Evolutionary conservation across 2,888 invertebrate genomes (phyloP).

Genomic region (Apomyelois bistriatella): DNA sequence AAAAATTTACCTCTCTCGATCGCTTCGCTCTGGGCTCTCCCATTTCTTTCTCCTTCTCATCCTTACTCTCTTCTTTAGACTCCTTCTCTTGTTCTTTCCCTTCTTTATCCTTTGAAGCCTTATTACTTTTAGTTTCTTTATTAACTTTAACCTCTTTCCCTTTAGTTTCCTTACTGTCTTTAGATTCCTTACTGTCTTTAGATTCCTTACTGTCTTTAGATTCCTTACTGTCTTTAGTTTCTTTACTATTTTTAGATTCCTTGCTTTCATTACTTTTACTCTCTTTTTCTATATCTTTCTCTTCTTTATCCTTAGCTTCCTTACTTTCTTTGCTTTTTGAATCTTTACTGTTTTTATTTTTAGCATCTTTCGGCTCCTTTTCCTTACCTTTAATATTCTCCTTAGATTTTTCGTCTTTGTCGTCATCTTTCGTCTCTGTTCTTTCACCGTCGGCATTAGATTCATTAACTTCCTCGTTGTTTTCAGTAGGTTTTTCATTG

Average conservation of each 20-base stretch:
- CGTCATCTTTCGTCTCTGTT: neutral
- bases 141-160: constrained; percentile 17
- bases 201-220: constrained; percentile 20
- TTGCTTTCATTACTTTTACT: constrained; percentile 14
- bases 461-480: neutral
- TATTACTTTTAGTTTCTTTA: constrained; percentile 19
- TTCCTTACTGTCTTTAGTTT: constrained; percentile 16
- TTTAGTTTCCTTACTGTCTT: constrained; percentile 15
- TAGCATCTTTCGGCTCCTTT: neutral
- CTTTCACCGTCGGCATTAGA: neutral
- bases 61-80: constrained; percentile 21
- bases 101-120: no score
- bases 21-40: constrained; percentile 65
- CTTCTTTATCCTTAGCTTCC: neutral
- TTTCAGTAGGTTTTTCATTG: neutral
- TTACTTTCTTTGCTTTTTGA: neutral
- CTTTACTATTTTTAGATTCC: no score
- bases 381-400: constrained; percentile 12
- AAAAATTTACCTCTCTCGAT: constrained; percentile 60
- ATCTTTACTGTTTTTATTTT: neutral
- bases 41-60: constrained; percentile 29
- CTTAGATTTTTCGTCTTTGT: constrained; percentile 4
- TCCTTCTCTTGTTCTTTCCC: constrained; percentile 23
- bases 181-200: constrained; percentile 16
- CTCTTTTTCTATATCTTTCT: neutral